phyloP scores from a whole-genome alignment of 2,888 invertebrate genomes.

The Heliconius aoede region DNA sequence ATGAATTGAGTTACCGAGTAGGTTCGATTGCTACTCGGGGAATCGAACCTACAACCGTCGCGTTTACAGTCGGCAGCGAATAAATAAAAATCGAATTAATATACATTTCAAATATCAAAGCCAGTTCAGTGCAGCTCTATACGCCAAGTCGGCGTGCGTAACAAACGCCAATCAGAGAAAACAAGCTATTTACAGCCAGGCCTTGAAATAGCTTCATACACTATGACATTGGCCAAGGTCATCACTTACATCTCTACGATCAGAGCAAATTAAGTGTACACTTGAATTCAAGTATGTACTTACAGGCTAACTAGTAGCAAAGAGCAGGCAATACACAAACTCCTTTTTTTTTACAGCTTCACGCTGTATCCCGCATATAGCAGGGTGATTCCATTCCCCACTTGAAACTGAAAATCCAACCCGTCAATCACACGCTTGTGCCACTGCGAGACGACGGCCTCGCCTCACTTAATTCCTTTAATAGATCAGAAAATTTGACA shows the following conservation, averaged over 20 bases:
- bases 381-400: no score
- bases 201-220: conserved; percentile 67
- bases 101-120: background rate
- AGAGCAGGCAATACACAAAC: background rate
- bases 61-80: background rate
- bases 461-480: no score
- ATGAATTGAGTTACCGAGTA: no score
- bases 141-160: conserved; percentile 36
- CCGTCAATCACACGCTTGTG: no score
- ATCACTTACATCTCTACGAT: conserved; percentile 46
- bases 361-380: no score
- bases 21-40: no score
- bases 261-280: conserved; percentile 22
- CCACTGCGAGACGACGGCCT: no score
- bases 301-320: background rate
- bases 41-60: no score
- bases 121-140: conserved; percentile 18
- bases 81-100: background rate
- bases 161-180: conserved; percentile 48
- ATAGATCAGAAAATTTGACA: no score
- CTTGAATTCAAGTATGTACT: conserved; percentile 32
- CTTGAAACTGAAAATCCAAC: no score
- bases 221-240: conserved; percentile 75
- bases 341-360: background rate
- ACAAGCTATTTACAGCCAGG: conserved; percentile 58